A percentile compares a stretch with the other conserved stretches of the same genome.
Conservation (phyloP, 2,797 vertebrate genomes). For the Crax fasciolata region DNA sequence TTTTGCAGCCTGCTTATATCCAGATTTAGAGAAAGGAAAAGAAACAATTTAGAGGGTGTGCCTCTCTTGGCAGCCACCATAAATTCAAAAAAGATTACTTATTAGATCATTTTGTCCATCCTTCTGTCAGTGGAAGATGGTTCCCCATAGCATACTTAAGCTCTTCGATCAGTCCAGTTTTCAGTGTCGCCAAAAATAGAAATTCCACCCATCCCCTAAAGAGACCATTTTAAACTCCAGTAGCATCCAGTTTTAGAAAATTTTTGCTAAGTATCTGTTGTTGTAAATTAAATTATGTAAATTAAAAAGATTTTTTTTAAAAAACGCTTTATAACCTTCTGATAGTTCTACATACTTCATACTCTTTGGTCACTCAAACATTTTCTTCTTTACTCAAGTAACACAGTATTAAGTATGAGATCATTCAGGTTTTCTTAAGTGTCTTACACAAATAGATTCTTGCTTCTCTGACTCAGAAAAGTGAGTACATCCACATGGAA, state of each 20-base stretch:
- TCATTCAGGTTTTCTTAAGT: conserved; percentile 41
- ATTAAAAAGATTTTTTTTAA: not conserved
- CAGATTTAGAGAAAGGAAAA: not conserved
- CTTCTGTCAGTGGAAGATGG: conserved; percentile 21
- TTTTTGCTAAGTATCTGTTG: not conserved
- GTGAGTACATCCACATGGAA: conserved; percentile 29
- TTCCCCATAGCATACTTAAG: conserved; percentile 50
- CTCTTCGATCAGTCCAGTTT: not conserved
- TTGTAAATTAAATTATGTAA: not conserved
- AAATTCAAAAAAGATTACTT: not conserved
- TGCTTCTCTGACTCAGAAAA: conserved; percentile 44
- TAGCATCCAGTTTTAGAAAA: not conserved
- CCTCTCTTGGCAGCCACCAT: conserved; percentile 35
- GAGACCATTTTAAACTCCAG: not conserved
- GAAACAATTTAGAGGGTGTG: conserved; percentile 51
- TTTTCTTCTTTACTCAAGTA: conserved; percentile 17
- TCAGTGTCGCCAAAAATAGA: conserved; percentile 34
- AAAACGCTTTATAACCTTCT: not conserved
- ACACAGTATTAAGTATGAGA: conserved; percentile 41
- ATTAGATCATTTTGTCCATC: conserved; percentile 69
- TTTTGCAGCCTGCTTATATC: not conserved
- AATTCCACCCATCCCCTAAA: conserved; percentile 16
- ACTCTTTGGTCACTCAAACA: not conserved
- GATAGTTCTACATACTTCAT: not conserved
- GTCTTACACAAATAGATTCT: conserved; percentile 26